phyloP scores from a whole-genome alignment of 92 coral and sea anemone species.

The Umimayanthus chanpuru region DNA sequence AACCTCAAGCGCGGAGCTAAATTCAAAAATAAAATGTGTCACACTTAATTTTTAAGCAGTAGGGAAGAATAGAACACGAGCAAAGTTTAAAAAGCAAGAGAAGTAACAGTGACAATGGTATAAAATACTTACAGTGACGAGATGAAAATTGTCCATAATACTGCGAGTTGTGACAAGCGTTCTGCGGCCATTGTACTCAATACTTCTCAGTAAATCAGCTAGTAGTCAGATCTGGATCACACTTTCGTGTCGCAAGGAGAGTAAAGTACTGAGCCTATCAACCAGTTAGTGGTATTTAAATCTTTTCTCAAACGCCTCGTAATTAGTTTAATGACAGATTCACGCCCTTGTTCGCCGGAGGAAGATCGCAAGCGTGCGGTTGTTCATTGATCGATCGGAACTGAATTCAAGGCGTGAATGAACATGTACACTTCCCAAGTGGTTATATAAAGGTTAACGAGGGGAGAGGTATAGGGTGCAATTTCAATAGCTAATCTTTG shows the following conservation, averaged over 20 bases:
- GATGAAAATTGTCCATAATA: conserved; percentile 4
- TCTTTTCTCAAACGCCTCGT: conserved; percentile 1
- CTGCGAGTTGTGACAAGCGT: conserved; percentile 1
- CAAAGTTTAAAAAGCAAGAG: not conserved
- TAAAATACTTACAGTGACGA: conserved; percentile 28
- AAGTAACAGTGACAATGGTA: too few relatives aligned
- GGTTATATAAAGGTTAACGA: too few relatives aligned
- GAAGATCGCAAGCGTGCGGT: not conserved
- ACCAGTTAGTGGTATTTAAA: conserved; percentile 14
- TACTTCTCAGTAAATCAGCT: too few relatives aligned
- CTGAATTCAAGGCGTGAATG: conserved; percentile 7
- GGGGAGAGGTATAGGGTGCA: not conserved
- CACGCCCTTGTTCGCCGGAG: conserved; percentile 26
- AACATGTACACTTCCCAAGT: not conserved
- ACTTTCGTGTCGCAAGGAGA: not conserved
- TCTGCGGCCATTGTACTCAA: not conserved
- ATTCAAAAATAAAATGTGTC: not conserved
- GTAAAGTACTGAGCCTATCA: not conserved
- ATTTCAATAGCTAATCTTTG: conserved; percentile 22
- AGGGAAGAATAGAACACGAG: not conserved
- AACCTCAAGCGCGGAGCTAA: not conserved
- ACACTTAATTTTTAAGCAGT: not conserved
- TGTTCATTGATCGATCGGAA: not conserved
- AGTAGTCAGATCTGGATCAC: not conserved
- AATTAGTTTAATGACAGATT: conserved; percentile 36